phyloP scores from a whole-genome alignment of 2,797 vertebrate species.

The Bovichtus diacanthus region DNA sequence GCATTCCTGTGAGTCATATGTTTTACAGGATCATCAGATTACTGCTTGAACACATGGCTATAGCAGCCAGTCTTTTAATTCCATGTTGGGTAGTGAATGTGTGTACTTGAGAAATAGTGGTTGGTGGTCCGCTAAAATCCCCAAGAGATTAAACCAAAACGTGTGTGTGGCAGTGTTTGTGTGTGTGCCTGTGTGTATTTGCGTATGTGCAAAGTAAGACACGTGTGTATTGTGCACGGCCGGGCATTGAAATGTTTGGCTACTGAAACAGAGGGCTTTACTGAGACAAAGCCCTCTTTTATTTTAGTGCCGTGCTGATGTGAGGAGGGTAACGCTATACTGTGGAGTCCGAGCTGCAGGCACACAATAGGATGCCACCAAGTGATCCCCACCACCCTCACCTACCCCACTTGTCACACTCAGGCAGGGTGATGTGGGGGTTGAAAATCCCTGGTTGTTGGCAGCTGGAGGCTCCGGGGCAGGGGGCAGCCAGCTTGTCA shows the following conservation, averaged over 20 bases:
- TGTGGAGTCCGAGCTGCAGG: conserved; percentile 9
- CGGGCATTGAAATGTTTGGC: conserved; percentile 47
- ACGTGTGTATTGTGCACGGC: background rate
- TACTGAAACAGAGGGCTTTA: conserved; percentile 58
- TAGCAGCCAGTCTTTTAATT: conserved; percentile 12
- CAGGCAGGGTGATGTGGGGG: conserved; percentile 14
- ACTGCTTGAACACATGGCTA: conserved; percentile 3
- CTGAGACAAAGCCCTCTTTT: conserved; percentile 72
- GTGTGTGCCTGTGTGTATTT: background rate
- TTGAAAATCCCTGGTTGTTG: conserved; percentile 51
- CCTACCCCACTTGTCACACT: conserved; percentile 33
- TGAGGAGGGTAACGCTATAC: conserved; percentile 64
- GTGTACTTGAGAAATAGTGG: conserved; percentile 15
- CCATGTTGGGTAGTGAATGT: conserved; percentile 54
- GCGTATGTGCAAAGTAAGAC: background rate
- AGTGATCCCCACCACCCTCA: conserved; percentile 55
- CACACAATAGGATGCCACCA: conserved; percentile 51
- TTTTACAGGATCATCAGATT: conserved; percentile 11
- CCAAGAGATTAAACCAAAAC: conserved; percentile 28
- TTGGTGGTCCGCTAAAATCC: conserved; percentile 39
- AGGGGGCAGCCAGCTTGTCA: conserved; percentile 1
- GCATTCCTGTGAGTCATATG: background rate
- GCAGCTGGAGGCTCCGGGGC: conserved; percentile 2
- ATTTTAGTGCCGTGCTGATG: conserved; percentile 71
- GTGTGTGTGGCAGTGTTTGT: conserved; percentile 3